Conservation (phyloP, 2,113 vertebrate species). For the Climacteris rufus region DNA sequence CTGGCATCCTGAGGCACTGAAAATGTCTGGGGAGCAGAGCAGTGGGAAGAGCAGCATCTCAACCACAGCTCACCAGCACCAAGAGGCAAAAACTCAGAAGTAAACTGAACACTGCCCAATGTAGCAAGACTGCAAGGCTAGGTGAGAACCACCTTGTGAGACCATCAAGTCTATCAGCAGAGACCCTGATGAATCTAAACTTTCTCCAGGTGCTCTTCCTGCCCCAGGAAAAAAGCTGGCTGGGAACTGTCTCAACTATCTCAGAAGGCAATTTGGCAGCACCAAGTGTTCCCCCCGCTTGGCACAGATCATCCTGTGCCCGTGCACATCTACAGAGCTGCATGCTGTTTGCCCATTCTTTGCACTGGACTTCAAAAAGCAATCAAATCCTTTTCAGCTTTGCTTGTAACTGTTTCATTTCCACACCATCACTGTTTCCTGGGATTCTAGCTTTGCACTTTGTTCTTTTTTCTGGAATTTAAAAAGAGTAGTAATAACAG, state of each 20-base stretch:
- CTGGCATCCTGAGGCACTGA: not conserved
- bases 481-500: not conserved
- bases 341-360: not conserved
- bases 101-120: not conserved
- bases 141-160: not conserved
- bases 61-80: not conserved
- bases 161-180: not conserved
- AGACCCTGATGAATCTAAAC: not conserved
- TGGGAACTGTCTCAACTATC: not conserved
- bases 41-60: not conserved
- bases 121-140: not conserved
- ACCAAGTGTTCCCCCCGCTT: fast-evolving
- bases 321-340: not conserved
- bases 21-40: not conserved
- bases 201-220: not conserved
- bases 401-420: not conserved
- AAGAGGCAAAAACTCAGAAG: not conserved
- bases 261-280: not conserved
- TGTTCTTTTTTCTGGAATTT: not conserved
- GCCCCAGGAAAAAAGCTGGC: not conserved
- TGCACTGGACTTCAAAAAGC: not conserved
- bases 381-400: not conserved
- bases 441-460: not conserved
- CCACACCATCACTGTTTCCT: not conserved
- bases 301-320: not conserved